Evolutionary conservation across 2,113 vertebrate genomes (phyloP).

Genomic region (Diphyllodes magnificus): DNA sequence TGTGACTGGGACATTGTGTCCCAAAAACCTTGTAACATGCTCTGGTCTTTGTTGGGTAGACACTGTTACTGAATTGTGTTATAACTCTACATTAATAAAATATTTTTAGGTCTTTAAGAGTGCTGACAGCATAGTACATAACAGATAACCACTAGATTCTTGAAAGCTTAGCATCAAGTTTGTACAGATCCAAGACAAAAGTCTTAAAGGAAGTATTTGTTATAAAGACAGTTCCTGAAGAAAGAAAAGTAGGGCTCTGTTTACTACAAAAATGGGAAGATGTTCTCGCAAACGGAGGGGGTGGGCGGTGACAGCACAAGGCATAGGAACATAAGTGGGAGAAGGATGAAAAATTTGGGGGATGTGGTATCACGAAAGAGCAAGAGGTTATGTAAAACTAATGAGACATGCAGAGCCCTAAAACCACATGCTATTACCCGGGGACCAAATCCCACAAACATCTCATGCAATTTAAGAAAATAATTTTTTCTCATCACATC

Average conservation of each 20-base stretch:
- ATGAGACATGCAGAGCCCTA: constrained; percentile 40
- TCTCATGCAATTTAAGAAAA: constrained; percentile 36
- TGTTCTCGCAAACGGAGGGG: accelerated
- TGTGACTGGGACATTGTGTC: neutral
- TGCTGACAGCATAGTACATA: neutral
- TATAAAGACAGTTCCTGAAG: neutral
- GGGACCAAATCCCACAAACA: constrained; percentile 41
- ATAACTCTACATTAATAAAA: neutral
- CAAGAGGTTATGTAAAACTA: constrained; percentile 40
- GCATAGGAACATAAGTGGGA: neutral
- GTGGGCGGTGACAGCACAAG: neutral
- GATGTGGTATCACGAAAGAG: constrained; percentile 12
- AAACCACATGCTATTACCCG: constrained; percentile 39
- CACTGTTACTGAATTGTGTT: neutral
- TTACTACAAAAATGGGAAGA: neutral
- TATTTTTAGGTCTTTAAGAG: neutral
- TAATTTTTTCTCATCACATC: constrained; percentile 21
- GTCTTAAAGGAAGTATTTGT: neutral
- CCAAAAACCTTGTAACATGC: neutral
- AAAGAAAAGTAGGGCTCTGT: neutral
- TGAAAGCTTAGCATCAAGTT: neutral
- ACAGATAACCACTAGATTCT: constrained; percentile 22
- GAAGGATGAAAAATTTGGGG: neutral
- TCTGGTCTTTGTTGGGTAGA: neutral
- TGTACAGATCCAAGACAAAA: neutral